Conservation (phyloP, 2,888 invertebrate species). For the Hoplodrina blanda region DNA sequence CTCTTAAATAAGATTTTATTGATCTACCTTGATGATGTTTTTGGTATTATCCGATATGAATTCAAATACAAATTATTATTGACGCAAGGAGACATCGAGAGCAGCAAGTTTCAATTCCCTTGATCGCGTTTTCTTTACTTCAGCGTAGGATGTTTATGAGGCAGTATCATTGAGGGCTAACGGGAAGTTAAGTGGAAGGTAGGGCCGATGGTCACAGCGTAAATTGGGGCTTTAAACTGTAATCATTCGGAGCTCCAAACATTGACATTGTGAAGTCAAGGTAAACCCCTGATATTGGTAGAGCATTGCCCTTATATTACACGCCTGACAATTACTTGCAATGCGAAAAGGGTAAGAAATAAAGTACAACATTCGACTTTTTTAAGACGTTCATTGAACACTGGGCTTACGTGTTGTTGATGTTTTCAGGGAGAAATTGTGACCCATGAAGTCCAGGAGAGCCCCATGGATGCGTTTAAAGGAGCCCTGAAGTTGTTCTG, state of each 20-base stretch:
- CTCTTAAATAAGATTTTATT: conserved; percentile 48
- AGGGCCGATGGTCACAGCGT: conserved; percentile 14
- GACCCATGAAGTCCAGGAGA: conserved; percentile 80
- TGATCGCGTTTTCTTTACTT: conserved; percentile 44
- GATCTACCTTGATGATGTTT: conserved; percentile 43
- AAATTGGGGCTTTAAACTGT: background rate
- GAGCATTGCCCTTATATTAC: background rate
- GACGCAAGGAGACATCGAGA: conserved; percentile 32
- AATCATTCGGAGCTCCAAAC: background rate
- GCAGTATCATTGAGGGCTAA: conserved; percentile 43
- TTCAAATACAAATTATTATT: conserved; percentile 39
- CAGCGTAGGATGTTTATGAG: conserved; percentile 37
- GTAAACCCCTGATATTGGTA: conserved; percentile 17
- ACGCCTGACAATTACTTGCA: background rate
- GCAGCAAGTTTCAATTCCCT: conserved; percentile 32
- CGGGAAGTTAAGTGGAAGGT: conserved; percentile 26
- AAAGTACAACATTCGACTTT: background rate
- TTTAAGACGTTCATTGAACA: background rate
- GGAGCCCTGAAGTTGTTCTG: conserved; percentile 94
- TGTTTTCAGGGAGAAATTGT: conserved; percentile 86
- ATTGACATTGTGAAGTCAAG: conserved; percentile 18
- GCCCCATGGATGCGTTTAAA: conserved; percentile 93
- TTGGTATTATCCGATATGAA: conserved; percentile 43
- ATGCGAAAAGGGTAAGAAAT: conserved; percentile 32
- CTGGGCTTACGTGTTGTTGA: background rate